A percentile compares a stretch with the other conserved stretches of the same genome.
Conservation (phyloP, 2,113 vertebrate species). For the Fregata magnificens region DNA sequence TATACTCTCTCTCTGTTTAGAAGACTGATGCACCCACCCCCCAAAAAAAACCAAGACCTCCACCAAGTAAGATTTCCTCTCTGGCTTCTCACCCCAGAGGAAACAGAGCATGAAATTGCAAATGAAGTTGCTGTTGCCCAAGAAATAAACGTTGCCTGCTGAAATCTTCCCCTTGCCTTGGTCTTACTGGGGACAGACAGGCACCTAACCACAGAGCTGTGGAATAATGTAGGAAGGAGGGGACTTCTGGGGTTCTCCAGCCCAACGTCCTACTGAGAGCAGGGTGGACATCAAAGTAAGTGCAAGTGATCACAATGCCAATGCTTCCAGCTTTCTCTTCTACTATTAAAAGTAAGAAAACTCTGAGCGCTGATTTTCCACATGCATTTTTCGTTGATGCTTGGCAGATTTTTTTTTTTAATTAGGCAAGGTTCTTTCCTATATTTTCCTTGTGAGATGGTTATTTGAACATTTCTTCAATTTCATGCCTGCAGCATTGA, state of each 20-base stretch:
- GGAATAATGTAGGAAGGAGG: background rate
- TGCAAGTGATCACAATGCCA: background rate
- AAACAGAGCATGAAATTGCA: background rate
- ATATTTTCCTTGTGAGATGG: background rate
- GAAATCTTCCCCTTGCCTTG: rapidly evolving
- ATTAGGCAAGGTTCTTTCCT: background rate
- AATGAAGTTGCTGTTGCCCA: background rate
- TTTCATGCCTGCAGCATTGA: background rate
- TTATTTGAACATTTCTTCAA: background rate
- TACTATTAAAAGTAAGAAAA: background rate
- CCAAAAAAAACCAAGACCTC: background rate
- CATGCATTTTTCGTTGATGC: background rate
- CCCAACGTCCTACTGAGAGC: rapidly evolving
- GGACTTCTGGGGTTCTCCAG: background rate
- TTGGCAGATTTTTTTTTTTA: background rate
- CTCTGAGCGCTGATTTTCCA: background rate
- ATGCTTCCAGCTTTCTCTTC: background rate
- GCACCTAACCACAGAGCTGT: rapidly evolving
- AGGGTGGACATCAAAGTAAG: rapidly evolving
- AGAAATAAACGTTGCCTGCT: background rate
- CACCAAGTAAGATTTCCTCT: background rate
- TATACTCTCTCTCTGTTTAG: background rate
- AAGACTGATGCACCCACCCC: background rate
- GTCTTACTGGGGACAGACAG: background rate
- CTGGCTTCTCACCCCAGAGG: background rate